These are phyloP conservation scores for Phyllotreta striolata DNA, from an alignment of 2,888 invertebrate species.

Conservation along the genomic window DNA sequence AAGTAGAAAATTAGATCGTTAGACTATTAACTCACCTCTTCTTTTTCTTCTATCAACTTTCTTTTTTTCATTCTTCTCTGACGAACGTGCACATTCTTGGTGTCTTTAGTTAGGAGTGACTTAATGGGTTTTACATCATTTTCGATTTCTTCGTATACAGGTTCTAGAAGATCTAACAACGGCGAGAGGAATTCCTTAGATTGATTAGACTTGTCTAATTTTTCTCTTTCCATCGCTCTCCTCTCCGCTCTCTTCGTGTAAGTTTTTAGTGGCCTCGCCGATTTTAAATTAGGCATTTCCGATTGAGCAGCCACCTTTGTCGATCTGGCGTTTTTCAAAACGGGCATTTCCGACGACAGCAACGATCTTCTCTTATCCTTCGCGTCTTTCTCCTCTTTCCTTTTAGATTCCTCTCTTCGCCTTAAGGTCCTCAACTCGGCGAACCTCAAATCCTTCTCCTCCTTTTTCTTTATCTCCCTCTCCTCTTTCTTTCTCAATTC, in stretches of 20 bases:
- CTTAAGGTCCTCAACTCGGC: constrained; percentile 12
- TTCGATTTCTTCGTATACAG: constrained; percentile 55
- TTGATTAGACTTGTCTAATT: constrained; percentile 28
- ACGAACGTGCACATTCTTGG: constrained; percentile 36
- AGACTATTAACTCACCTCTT: constrained; percentile 43
- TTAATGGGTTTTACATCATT: constrained; percentile 38
- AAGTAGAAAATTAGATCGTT: background rate
- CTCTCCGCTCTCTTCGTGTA: constrained; percentile 26
- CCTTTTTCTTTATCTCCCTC: constrained; percentile 22
- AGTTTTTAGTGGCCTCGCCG: constrained; percentile 18
- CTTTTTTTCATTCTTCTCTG: constrained; percentile 42
- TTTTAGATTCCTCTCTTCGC: constrained; percentile 6
- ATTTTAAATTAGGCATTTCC: constrained; percentile 30
- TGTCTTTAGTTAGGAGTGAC: constrained; percentile 35
- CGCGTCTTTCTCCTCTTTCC: constrained; percentile 19
- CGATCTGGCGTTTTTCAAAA: constrained; percentile 25
- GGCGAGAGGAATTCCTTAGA: constrained; percentile 2
- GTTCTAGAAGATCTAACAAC: constrained; percentile 44
- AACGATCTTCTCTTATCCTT: background rate
- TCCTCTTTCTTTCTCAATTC: constrained; percentile 29
- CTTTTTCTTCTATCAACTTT: constrained; percentile 45
- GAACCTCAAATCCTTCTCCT: constrained; percentile 29
- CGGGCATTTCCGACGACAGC: constrained; percentile 27
- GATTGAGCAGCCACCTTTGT: constrained; percentile 24
- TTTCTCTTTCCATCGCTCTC: constrained; percentile 29